Evolutionary conservation across 2,113 vertebrate species (phyloP), one percentile per base, ranked within the genome.

Genomic region (Anolis carolinensis): DNA sequence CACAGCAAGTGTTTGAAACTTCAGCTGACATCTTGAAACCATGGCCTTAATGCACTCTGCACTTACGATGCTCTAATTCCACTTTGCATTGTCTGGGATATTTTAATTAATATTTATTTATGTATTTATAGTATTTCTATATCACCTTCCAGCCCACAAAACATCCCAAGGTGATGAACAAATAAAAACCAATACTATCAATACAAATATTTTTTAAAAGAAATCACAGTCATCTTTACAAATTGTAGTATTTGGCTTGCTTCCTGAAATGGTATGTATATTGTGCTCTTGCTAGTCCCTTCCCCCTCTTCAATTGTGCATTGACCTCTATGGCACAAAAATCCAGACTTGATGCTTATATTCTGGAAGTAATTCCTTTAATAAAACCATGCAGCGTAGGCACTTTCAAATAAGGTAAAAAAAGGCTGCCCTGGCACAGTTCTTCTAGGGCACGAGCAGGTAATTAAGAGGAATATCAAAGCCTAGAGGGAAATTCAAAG

Each of bases 401-500:
- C 20, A 16, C 55, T 73, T 75, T 85, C 36, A 67, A 25, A 68
- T 75, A 88, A 93, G 59, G 92, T 74, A 82, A 86, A 85, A n/a
- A 65, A 27, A 79, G 48, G 52, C 48, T 80, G 76, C 82, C 84
- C 88, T 90, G 85, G 82, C 88, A 71, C 87, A 88, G 82, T 79
- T 84, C 92, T 34, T 82, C 83, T 73, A 89, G 4, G 70, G 48
- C 79, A 21, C 25, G 83, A 85, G 81, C 84, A 94, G 89, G 88
- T 92, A 89, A 93, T 95, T 93, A 92, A 91, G 80, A 89, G 82
- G 87, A 83, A 88, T 77, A 94, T 83, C 85, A 84, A 88, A 86
- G 92, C 85, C 76, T 84, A 67, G 62, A 73, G 91, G 94, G 90
- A 95, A 94, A 92, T 68, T 92, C 92, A 89, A 89, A 94, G 83